These are phyloP conservation scores for Scarus forsteni DNA, from an alignment of 2,797 vertebrate genomes.

Conservation along the genomic window DNA sequence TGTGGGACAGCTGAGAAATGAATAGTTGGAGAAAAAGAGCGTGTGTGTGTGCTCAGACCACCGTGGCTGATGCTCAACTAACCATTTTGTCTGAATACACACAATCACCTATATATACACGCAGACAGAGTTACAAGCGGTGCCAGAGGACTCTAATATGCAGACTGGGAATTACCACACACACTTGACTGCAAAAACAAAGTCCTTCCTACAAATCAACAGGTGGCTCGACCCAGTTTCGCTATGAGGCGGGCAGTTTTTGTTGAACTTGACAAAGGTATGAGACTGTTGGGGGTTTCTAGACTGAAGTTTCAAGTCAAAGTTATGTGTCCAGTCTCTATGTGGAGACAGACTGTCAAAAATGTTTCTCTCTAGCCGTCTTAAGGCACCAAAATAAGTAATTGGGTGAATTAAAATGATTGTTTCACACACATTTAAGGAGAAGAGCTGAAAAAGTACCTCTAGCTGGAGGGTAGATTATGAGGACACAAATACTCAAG, in stretches of 20 bases:
- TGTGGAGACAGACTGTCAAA: too few species aligned
- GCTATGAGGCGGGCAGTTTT: conserved; percentile 8
- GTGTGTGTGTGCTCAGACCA: conserved; percentile 62
- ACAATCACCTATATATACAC: conserved; percentile 10
- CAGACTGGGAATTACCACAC: conserved; percentile 37
- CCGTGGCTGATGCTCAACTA: conserved; percentile 51
- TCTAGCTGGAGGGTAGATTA: too few species aligned
- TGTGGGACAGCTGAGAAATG: conserved; percentile 56
- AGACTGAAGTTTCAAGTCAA: neutral
- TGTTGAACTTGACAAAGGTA: conserved; percentile 29
- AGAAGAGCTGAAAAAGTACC: too few species aligned
- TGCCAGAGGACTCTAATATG: conserved; percentile 46
- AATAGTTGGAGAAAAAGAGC: conserved; percentile 44
- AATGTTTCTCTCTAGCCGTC: too few species aligned
- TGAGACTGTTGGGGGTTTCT: conserved; percentile 3
- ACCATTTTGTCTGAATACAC: conserved; percentile 31
- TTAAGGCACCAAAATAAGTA: too few species aligned
- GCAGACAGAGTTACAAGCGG: conserved; percentile 27
- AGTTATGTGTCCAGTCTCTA: conserved; percentile 2
- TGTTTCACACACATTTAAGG: too few species aligned
- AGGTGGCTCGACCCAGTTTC: conserved; percentile 49
- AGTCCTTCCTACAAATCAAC: conserved; percentile 46
- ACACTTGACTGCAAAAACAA: conserved; percentile 51
- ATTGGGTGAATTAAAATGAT: too few species aligned
- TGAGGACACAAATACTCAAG: too few species aligned